Conservation (phyloP, 1,140 invertebrate genomes). For the Heterodera carotae region DNA sequence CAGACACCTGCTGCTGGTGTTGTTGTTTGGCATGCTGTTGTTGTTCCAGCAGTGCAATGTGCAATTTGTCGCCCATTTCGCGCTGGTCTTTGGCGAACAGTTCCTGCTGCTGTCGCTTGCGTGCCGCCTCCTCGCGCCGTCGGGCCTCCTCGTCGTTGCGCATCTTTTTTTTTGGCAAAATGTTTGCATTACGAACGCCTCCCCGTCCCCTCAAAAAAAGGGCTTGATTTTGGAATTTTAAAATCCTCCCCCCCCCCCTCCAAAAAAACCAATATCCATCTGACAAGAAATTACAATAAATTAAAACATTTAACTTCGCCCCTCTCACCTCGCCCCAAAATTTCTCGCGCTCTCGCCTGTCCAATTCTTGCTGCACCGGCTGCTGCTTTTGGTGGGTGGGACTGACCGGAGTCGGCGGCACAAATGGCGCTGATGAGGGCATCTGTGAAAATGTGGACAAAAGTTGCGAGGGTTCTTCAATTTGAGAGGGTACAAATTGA, state of each 20-base stretch:
- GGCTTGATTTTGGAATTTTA: too few species aligned
- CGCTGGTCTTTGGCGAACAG: slow-evolving; percentile 45
- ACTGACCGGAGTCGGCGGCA: slow-evolving; percentile 48
- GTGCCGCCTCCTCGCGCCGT: slow-evolving; percentile 42
- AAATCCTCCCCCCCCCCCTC: too few species aligned
- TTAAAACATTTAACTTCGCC: too few species aligned
- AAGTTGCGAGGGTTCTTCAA: too few species aligned
- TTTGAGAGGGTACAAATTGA: too few species aligned
- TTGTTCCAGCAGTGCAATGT: slow-evolving; percentile 36
- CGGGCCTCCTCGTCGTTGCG: slow-evolving; percentile 47
- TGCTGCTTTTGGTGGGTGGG: slow-evolving; percentile 37
- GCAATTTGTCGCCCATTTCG: slow-evolving; percentile 41
- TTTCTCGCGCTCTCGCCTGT: slow-evolving; percentile 50
- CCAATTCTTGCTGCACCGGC: slow-evolving; percentile 38
- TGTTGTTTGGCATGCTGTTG: slow-evolving; percentile 23
- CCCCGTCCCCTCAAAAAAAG: too few species aligned
- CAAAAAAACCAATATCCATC: slow-evolving; percentile 2
- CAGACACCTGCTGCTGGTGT: too few species aligned
- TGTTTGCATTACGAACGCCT: too few species aligned
- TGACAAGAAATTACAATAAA: slow-evolving; percentile 13
- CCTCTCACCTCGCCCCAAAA: slow-evolving; percentile 58
- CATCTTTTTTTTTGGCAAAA: slow-evolving; percentile 43
- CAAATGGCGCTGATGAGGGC: slow-evolving; percentile 38
- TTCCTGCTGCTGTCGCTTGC: slow-evolving; percentile 41
- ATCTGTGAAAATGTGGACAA: too few species aligned